Conservation (phyloP, 1,140 invertebrate genomes). For the Hylyphantes graminicola region DNA sequence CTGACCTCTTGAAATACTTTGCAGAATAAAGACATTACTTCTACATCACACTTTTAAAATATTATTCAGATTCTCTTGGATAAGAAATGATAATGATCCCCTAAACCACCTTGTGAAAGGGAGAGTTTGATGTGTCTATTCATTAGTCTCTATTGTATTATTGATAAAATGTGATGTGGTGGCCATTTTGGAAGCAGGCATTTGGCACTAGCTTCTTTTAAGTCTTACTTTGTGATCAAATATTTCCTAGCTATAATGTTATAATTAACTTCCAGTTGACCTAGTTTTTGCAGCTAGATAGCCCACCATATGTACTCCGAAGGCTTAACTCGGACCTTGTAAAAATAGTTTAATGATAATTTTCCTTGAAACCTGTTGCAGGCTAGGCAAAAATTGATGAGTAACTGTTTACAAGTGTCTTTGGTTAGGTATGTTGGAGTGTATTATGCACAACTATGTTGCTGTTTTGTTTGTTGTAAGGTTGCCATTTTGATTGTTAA, state of each 20-base stretch:
- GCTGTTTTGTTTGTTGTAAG: not conserved
- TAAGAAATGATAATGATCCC: too few species aligned
- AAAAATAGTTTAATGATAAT: conserved; percentile 15
- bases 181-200: too few species aligned
- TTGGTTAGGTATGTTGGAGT: not conserved
- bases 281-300: too few species aligned
- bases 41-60: not conserved
- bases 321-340: not conserved
- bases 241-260: too few species aligned
- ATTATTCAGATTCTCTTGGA: not conserved
- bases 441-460: conserved; percentile 5
- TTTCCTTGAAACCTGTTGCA: conserved; percentile 29
- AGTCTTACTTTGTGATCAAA: too few species aligned
- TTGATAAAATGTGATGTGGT: too few species aligned
- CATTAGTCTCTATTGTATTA: not conserved
- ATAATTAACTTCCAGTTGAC: too few species aligned
- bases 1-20: conserved; percentile 63
- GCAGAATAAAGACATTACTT: not conserved
- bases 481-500: too few species aligned
- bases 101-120: too few species aligned
- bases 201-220: too few species aligned
- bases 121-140: not conserved
- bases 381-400: conserved; percentile 37
- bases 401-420: not conserved
- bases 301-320: not conserved